Evolutionary conservation across 2,888 invertebrate species (phyloP).

Genomic region (Acleris holmiana): DNA sequence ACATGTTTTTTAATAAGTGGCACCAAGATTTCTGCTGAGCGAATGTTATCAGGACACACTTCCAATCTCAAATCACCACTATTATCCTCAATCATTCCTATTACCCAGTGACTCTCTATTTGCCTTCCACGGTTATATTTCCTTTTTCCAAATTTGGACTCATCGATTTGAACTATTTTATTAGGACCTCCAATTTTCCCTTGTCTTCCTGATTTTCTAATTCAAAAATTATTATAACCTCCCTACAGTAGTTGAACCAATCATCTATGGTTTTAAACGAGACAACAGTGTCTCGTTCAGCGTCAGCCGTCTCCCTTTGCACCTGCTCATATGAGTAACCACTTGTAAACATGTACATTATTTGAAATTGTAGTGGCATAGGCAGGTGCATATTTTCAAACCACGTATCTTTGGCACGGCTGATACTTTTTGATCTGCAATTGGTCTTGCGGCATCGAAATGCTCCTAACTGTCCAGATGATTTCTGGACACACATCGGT

Average conservation of each 20-base stretch:
- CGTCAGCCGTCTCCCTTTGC: not conserved
- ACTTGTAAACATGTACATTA: conserved; percentile 1
- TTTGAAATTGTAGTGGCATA: not conserved
- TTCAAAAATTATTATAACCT: not conserved
- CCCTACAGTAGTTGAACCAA: not conserved
- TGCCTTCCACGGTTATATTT: not conserved
- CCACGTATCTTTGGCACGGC: not conserved
- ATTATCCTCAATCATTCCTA: not conserved
- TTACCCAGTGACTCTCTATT: not conserved
- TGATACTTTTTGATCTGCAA: not conserved
- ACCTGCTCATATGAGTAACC: not conserved
- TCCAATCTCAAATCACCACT: conserved; percentile 12
- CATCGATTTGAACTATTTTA: not conserved
- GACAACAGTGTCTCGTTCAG: not conserved
- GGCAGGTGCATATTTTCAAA: not conserved
- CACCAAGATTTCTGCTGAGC: too few relatives aligned
- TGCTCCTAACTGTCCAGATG: not conserved
- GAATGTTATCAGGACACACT: too few relatives aligned
- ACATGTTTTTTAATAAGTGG: conserved; percentile 46
- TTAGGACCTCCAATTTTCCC: not conserved
- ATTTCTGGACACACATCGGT: too few relatives aligned
- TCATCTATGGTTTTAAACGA: not conserved
- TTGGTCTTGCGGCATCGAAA: not conserved
- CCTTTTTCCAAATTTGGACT: too few relatives aligned
- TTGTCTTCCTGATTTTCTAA: not conserved